phyloP scores from a whole-genome alignment of 2,113 vertebrate genomes.

The Peucedramus taeniatus region DNA sequence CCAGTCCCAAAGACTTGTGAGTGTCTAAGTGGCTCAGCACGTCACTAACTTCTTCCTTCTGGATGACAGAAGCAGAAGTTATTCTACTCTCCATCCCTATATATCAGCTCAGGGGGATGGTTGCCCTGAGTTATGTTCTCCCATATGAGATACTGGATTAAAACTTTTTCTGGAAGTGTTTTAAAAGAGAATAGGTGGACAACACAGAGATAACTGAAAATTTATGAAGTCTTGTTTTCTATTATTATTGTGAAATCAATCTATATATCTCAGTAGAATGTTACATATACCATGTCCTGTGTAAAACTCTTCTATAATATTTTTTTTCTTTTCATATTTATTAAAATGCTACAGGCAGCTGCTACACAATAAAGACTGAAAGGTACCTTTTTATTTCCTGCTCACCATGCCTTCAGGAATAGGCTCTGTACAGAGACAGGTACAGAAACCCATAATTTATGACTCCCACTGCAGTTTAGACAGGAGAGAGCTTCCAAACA shows the following conservation, averaged over 20 bases:
- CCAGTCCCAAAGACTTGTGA: accelerated
- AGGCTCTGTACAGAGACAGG: neutral
- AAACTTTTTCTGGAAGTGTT: neutral
- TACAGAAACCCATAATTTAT: slow-evolving; percentile 24
- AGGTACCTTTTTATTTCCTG: neutral
- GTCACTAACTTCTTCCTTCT: neutral
- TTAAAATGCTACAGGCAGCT: neutral
- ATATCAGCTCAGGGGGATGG: neutral
- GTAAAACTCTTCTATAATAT: neutral
- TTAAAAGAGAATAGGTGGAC: neutral
- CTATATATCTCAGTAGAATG: neutral
- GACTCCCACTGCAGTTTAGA: neutral
- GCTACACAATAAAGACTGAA: neutral
- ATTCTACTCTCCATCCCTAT: neutral
- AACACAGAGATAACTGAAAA: neutral
- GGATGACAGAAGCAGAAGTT: neutral
- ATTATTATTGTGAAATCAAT: neutral
- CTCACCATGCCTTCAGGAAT: neutral
- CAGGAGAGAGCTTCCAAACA: neutral
- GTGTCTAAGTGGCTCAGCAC: neutral
- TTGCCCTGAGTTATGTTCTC: neutral
- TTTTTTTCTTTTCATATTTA: neutral
- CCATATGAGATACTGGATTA: neutral
- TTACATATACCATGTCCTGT: neutral
- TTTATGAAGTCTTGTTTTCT: neutral